Evolutionary conservation across 2,888 invertebrate genomes (phyloP), one percentile per base, ranked within the genome.

Genomic region (Amblyjoppa proteus): DNA sequence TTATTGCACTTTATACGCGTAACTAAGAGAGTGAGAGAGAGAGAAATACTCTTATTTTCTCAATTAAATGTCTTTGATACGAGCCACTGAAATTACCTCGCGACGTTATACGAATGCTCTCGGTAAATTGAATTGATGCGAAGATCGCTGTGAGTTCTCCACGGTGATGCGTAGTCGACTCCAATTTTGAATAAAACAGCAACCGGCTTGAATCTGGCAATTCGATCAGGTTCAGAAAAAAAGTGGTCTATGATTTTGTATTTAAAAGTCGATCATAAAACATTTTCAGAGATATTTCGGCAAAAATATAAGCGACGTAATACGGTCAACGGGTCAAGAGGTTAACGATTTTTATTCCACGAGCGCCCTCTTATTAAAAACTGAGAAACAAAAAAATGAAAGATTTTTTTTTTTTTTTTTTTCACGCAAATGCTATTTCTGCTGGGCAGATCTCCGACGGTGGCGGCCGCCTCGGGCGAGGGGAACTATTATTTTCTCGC

Each of bases 401-500:
- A 20, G 20, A 20, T 20, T 20, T 20, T 20, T 20, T 20, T 3
- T 64, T 31, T 31, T 34, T 34, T 64, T 61, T 61, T 64, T 64
- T n/a, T n/a, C 3, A n/a, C 34, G 31, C 6, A 5, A 34, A 31
- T n/a, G 6, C 5, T 31, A 64, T 64, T 34, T 16, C 64, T 34
- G 34, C 64, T 64, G 31, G 34, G 16, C 64, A 31, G 34, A n/a
- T 64, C 69, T 11, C 28, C 45, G 25, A n/a, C 6, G 28, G 58
- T 58, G n/a, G 64, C n/a, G n/a, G n/a, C n/a, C n/a, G 1, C 70
- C 70, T 25, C 28, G 70, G 61, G 49, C 45, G 41, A 41, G 0
- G 25, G 80, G 58, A 58, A 80, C 83, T 83, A 80, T 83, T 83
- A 79, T 79, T 83, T 83, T 83, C 79, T 71, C 74, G 16, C 13